Evolutionary conservation across 35 echinoderm and acorn worm genomes (phyloP).

Genomic region (Strongylocentrotus purpuratus): DNA sequence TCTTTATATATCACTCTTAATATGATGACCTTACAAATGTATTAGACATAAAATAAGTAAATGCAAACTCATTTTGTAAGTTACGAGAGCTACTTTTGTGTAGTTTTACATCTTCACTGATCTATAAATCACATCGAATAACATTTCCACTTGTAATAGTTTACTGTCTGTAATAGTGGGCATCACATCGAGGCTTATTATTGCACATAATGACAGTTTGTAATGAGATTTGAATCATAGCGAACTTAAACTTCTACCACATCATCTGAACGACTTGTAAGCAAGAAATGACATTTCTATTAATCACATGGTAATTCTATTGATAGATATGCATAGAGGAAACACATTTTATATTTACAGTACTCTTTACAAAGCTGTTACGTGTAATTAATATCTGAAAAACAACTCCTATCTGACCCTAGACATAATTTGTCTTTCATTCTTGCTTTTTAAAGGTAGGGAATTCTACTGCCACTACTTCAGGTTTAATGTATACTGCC

Average conservation of each 20-base stretch:
- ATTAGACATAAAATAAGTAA: neutral
- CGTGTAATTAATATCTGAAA: neutral
- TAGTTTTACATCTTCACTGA: neutral
- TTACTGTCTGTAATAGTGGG: neutral
- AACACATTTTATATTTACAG: neutral
- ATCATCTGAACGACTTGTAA: neutral
- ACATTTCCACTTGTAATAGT: neutral
- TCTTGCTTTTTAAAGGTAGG: no score
- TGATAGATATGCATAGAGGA: neutral
- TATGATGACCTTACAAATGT: neutral
- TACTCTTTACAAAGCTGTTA: neutral
- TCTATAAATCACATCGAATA: conserved; percentile 12
- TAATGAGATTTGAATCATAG: neutral
- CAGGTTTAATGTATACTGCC: no score
- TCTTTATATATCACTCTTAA: neutral
- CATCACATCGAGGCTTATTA: neutral
- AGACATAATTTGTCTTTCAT: neutral
- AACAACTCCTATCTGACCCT: neutral
- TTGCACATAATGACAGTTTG: conserved; percentile 1
- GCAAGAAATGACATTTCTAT: neutral
- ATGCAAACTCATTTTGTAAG: neutral
- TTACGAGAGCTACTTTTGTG: neutral
- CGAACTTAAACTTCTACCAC: neutral
- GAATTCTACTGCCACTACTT: no score
- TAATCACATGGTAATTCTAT: neutral